Conservation (phyloP, 2,113 vertebrate genomes). For the Parotia lawesii region DNA sequence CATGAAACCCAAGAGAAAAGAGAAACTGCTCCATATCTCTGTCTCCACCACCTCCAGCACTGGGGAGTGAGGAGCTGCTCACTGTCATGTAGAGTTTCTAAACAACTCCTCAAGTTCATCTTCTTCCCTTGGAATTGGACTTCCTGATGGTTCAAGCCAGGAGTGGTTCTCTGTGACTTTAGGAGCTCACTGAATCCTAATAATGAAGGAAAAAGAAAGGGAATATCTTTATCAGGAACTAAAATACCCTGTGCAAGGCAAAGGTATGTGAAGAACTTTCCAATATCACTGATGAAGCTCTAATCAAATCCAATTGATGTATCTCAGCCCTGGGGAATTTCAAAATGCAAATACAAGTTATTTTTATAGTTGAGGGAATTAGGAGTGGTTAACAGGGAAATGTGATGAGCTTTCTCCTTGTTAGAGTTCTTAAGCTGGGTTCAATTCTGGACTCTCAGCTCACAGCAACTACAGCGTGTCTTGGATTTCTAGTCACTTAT, state of each 20-base stretch:
- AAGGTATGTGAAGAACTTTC: not conserved
- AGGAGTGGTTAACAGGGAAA: not conserved
- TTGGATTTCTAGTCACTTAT: not conserved
- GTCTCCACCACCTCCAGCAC: accelerated
- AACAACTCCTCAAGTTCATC: not conserved
- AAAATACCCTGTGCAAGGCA: not conserved
- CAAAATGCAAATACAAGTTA: not conserved
- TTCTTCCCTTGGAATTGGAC: not conserved
- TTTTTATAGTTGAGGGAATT: not conserved
- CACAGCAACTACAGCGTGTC: not conserved
- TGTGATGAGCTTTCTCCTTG: not conserved
- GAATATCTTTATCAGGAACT: not conserved
- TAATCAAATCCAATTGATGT: not conserved
- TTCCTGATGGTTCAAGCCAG: not conserved
- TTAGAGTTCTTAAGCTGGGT: not conserved
- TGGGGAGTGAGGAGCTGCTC: accelerated
- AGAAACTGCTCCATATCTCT: not conserved
- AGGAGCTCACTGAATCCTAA: not conserved
- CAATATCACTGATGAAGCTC: not conserved
- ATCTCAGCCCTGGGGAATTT: not conserved
- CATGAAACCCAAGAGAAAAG: not conserved
- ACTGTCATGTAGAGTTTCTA: not conserved
- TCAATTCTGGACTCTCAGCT: not conserved
- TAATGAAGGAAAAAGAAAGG: not conserved
- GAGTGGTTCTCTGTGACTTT: not conserved